Evolutionary conservation across 2,113 vertebrate genomes (phyloP).

Genomic region (Mesoclemmys tuberculata): DNA sequence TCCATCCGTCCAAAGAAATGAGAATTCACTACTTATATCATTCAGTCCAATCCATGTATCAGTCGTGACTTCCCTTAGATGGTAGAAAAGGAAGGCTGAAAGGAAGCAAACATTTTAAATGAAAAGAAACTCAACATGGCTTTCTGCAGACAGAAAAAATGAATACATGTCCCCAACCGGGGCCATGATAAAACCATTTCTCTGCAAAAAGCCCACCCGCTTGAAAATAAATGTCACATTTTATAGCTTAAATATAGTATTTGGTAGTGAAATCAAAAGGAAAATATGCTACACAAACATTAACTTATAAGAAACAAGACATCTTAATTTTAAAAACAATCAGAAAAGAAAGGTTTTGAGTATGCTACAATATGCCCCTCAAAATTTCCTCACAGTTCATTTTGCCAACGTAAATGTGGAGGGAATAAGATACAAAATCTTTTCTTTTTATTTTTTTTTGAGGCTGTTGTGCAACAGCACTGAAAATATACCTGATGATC

Average conservation of each 20-base stretch:
- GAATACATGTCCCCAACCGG: background rate
- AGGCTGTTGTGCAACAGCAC: background rate
- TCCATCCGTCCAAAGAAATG: constrained; percentile 91
- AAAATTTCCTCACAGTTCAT: background rate
- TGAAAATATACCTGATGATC: background rate
- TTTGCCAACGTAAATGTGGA: background rate
- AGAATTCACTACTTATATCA: constrained; percentile 87
- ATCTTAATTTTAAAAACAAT: too few species aligned
- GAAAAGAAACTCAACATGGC: background rate
- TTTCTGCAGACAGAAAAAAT: background rate
- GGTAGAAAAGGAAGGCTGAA: constrained; percentile 88
- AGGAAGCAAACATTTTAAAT: constrained; percentile 18
- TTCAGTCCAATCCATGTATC: constrained; percentile 91
- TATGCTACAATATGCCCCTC: background rate
- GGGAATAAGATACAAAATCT: background rate
- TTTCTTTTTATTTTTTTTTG: background rate
- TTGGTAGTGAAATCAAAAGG: background rate
- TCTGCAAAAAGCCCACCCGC: background rate
- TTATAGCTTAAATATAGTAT: too few species aligned
- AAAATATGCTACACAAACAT: background rate
- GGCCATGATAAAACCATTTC: background rate
- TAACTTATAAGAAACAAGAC: background rate
- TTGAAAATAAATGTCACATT: background rate
- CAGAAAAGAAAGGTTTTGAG: background rate
- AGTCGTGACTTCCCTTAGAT: constrained; percentile 72